Percentiles rank a stretch among this genome's conserved stretches.
phyloP scores from a whole-genome alignment of 2,797 vertebrate species.

The Pseudomugil gertrudae region DNA sequence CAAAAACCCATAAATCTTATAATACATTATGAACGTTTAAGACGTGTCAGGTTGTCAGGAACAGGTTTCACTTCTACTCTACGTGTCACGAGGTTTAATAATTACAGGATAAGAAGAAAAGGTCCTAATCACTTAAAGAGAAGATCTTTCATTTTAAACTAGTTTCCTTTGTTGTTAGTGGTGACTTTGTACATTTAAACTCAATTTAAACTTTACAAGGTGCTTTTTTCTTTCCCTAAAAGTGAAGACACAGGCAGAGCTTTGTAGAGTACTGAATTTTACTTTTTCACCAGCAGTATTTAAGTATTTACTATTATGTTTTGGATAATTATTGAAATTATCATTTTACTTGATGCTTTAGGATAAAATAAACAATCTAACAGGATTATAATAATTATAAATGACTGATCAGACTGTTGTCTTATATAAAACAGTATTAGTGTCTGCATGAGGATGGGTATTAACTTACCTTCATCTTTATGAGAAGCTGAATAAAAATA shows the following conservation, averaged over 20 bases:
- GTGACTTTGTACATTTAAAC: not conserved
- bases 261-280: not conserved
- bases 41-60: no score
- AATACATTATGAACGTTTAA: no score
- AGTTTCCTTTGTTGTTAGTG: not conserved
- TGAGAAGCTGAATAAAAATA: constrained; percentile 9
- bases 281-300: not conserved
- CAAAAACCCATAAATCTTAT: not conserved
- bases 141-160: not conserved
- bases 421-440: constrained; percentile 9
- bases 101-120: not conserved
- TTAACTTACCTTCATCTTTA: not conserved
- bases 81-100: no score
- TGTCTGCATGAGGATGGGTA: not conserved
- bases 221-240: no score
- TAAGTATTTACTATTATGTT: not conserved
- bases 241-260: not conserved
- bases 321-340: not conserved
- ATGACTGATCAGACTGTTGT: not conserved
- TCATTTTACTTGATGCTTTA: not conserved
- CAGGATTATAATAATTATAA: not conserved
- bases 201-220: no score
- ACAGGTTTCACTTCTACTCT: no score
- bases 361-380: not conserved
- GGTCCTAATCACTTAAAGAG: not conserved